Evolutionary conservation across 2,113 vertebrate species (phyloP).

Genomic region (Furnarius figulus): DNA sequence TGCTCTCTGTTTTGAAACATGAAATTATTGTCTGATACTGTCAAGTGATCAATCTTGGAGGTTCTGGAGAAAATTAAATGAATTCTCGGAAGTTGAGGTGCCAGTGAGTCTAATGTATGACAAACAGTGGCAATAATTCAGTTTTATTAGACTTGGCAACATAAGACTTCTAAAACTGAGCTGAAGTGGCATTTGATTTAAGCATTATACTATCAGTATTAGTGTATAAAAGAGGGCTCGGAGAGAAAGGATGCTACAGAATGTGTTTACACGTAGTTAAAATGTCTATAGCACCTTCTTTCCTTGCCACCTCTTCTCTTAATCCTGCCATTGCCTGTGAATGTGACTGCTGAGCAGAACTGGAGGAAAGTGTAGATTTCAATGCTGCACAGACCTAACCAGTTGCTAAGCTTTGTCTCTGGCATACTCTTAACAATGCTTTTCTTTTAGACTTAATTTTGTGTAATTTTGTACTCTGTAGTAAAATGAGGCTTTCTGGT

Average conservation of each 20-base stretch:
- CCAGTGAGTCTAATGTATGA: neutral
- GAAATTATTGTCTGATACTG: neutral
- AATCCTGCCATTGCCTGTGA: neutral
- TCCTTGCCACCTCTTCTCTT: neutral
- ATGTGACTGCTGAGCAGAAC: fast-evolving
- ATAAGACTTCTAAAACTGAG: neutral
- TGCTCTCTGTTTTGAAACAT: neutral
- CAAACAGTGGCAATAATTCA: neutral
- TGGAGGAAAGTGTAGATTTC: neutral
- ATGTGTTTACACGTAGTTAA: neutral
- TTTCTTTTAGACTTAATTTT: neutral
- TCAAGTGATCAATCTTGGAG: neutral
- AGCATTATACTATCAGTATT: neutral
- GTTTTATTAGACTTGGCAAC: neutral
- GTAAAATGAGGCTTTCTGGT: neutral
- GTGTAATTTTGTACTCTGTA: neutral
- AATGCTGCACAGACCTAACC: neutral
- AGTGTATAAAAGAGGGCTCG: neutral
- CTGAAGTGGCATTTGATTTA: conserved; percentile 12
- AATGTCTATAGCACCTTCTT: neutral
- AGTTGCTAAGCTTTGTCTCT: neutral
- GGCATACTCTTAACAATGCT: neutral
- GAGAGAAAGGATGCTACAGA: neutral
- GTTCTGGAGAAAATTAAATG: neutral
- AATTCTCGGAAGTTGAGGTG: neutral